phyloP scores from a whole-genome alignment of 1,140 invertebrate genomes.

The Belonocnema kinseyi region DNA sequence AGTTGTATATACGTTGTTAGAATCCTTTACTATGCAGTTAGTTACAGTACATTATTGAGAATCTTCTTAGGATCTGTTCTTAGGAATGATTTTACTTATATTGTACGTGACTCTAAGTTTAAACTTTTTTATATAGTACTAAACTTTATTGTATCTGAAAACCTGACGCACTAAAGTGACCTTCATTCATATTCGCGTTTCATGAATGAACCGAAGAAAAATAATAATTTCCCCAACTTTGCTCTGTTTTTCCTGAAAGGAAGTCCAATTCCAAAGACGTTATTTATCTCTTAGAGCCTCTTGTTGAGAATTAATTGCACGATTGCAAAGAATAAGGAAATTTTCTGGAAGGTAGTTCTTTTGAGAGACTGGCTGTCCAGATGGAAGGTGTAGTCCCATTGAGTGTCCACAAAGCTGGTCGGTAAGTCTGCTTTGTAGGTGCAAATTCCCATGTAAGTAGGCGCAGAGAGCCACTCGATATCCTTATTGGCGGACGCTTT shows the following conservation, averaged over 20 bases:
- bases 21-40: no score
- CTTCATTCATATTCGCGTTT: no score
- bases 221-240: constrained; percentile 24
- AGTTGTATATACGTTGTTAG: no score
- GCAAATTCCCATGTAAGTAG: constrained; percentile 65
- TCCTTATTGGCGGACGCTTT: constrained; percentile 44
- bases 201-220: no score
- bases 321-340: constrained; percentile 25
- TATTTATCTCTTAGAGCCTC: constrained; percentile 10
- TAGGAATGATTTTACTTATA: no score
- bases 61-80: no score
- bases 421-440: constrained; percentile 48
- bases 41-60: no score
- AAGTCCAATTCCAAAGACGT: constrained; percentile 39
- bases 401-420: neutral
- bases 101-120: no score
- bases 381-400: constrained; percentile 1
- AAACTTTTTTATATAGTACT: no score
- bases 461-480: constrained; percentile 33
- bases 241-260: constrained; percentile 35
- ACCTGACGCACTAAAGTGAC: no score
- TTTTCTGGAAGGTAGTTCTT: constrained; percentile 37
- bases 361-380: constrained; percentile 32
- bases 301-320: constrained; percentile 44
- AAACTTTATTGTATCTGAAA: no score